Base-by-base conservation (phyloP, 1,140 invertebrate genomes). In the Aphelenchoides avenae region DNA sequence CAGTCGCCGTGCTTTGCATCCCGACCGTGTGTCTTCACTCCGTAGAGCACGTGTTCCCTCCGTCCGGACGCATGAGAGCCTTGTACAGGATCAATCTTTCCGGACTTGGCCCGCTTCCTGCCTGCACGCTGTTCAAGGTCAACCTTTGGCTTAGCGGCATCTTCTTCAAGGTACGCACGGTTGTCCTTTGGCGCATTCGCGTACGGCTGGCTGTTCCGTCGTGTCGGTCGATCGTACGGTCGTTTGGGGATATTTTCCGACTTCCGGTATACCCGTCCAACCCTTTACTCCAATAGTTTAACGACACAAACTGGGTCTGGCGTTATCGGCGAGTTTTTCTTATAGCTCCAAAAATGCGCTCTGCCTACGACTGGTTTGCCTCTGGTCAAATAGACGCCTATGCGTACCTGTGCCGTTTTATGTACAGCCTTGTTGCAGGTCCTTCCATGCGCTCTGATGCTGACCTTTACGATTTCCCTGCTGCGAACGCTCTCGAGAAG, bases 11-110 rank as follows among this genome's bases (percentile, higher is more conserved):
- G 7, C 37, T 68, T 31, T 68, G 70, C 18, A 58, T 69, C 37
- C 67, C 67, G 5, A 69, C 67, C 20, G 72, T 69, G 37, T 43
- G 72, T 7, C 67, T 69, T 40, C 67, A 69, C 43, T 68, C 65
- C 11, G 63, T 69, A 20, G 52, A 73, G 13, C 50, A 48, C n/a
- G 67, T 67, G 29, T 9, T 20, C 4, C 15, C 31, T 31, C n/a
- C 41, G 24, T 27, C 24, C 13, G 47, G 41, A n/a, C n/a, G n/a
- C n/a, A 61, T 33, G 6, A 36, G 34, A 6, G 24, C 46, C 3
- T 48, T 69, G 30, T 69, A 74, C 30, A 69, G 64, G 4, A 70
- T 69, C 27, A 70, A 65, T 27, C 36, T 69, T 22, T 54, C 70
- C 15, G 67, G 73, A 24, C 66, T 74, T 36, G 40, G 34, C 27